These are phyloP conservation scores for Atta colombica DNA, from an alignment of 1,140 invertebrate genomes.

Conservation along the genomic window DNA sequence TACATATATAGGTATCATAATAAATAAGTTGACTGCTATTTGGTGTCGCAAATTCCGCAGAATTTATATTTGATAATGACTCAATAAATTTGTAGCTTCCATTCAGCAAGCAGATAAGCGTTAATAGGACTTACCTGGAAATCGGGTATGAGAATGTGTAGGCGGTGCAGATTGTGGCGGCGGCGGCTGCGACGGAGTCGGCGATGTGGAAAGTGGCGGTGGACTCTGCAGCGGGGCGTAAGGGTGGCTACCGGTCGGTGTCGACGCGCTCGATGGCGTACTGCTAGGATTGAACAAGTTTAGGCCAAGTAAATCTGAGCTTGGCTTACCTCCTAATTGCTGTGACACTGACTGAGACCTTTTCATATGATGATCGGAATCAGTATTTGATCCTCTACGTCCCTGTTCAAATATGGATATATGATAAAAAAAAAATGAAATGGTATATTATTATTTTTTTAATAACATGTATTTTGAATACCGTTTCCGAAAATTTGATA, in stretches of 20 bases:
- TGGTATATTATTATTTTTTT: neutral
- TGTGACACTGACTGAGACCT: slow-evolving; percentile 93
- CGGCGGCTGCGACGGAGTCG: slow-evolving; percentile 78
- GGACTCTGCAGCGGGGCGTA: slow-evolving; percentile 93
- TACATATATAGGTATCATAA: neutral
- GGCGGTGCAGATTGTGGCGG: slow-evolving; percentile 83
- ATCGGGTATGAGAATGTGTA: slow-evolving; percentile 80
- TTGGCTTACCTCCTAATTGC: slow-evolving; percentile 92
- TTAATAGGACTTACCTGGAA: slow-evolving; percentile 77
- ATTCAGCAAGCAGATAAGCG: neutral
- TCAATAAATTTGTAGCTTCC: neutral
- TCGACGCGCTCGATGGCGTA: slow-evolving; percentile 93
- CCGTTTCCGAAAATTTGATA: neutral
- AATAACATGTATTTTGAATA: neutral
- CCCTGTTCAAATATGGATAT: slow-evolving; percentile 79
- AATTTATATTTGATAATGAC: neutral
- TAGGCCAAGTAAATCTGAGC: slow-evolving; percentile 92
- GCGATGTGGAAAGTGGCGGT: slow-evolving; percentile 85
- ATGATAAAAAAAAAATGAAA: slow-evolving; percentile 26
- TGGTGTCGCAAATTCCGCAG: neutral
- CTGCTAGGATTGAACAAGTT: slow-evolving; percentile 92
- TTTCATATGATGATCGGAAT: slow-evolving; percentile 91
- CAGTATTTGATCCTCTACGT: slow-evolving; percentile 87
- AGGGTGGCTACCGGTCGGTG: slow-evolving; percentile 93
- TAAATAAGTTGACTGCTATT: neutral